phyloP scores from a whole-genome alignment of 1,140 invertebrate species.

The fruit fly (Drosophila melanogaster) region DNA sequence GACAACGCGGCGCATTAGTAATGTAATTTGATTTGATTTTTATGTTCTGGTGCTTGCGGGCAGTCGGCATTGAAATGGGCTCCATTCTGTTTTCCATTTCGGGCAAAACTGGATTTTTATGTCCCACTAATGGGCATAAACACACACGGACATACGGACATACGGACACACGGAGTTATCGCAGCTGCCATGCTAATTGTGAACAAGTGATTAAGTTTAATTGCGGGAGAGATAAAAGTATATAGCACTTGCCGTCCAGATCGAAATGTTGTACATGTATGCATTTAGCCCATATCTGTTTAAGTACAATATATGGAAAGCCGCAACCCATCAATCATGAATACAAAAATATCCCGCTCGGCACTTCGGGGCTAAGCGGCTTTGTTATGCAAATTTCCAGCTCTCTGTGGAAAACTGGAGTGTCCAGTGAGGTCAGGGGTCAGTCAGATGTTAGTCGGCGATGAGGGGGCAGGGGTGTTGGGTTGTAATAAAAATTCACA shows the following conservation, averaged over 20 bases:
- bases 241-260: conserved; percentile 21
- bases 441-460: not conserved
- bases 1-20: conserved; percentile 75
- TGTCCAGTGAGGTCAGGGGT: not conserved
- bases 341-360: conserved; percentile 52
- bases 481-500: conserved; percentile 18
- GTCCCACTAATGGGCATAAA: conserved; percentile 67
- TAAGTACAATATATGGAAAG: conserved; percentile 5
- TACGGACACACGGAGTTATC: conserved; percentile 53
- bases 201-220: conserved; percentile 77
- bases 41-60: conserved; percentile 42
- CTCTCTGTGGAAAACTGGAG: conserved; percentile 12
- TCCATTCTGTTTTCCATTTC: not conserved
- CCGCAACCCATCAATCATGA: conserved; percentile 53
- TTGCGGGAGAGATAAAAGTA: conserved; percentile 71
- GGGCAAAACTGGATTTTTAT: conserved; percentile 36
- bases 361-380: conserved; percentile 48
- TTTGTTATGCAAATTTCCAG: conserved; percentile 69
- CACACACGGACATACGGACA: conserved; percentile 17
- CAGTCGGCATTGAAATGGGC: conserved; percentile 2
- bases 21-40: conserved; percentile 82
- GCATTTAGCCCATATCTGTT: not conserved
- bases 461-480: conserved; percentile 2
- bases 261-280: conserved; percentile 9
- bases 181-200: conserved; percentile 76